Evolutionary conservation across 1,140 invertebrate species (phyloP).

Genomic region (Sipha flava): DNA sequence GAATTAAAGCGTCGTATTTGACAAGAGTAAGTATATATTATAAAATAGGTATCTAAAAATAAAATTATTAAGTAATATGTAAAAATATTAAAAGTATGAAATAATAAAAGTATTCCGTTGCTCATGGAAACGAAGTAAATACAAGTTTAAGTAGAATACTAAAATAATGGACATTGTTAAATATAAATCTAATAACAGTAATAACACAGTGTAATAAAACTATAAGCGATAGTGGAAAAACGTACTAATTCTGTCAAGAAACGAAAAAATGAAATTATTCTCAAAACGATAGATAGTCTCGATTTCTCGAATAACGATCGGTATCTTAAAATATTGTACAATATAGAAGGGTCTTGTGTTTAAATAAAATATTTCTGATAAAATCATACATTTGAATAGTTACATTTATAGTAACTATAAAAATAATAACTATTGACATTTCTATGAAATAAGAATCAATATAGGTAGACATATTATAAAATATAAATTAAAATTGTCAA

Average conservation of each 20-base stretch:
- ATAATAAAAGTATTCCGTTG: background rate
- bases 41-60: background rate
- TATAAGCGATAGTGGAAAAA: background rate
- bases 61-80: background rate
- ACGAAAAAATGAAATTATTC: background rate
- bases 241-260: background rate
- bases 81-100: background rate
- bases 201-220: background rate
- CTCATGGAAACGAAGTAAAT: slow-evolving; percentile 11
- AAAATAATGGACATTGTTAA: background rate
- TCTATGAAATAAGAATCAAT: too few species aligned
- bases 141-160: background rate
- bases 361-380: too few species aligned
- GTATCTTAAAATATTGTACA: too few species aligned
- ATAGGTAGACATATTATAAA: too few species aligned
- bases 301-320: background rate
- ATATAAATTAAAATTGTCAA: too few species aligned
- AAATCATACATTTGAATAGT: too few species aligned
- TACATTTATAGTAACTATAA: too few species aligned
- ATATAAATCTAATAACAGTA: too few species aligned
- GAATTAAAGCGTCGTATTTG: too few species aligned
- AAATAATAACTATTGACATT: too few species aligned
- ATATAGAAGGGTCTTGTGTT: too few species aligned
- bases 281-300: background rate
- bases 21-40: background rate